These are phyloP conservation scores for Nibea coibor DNA, from an alignment of 2,113 vertebrate genomes.

Conservation along the genomic window DNA sequence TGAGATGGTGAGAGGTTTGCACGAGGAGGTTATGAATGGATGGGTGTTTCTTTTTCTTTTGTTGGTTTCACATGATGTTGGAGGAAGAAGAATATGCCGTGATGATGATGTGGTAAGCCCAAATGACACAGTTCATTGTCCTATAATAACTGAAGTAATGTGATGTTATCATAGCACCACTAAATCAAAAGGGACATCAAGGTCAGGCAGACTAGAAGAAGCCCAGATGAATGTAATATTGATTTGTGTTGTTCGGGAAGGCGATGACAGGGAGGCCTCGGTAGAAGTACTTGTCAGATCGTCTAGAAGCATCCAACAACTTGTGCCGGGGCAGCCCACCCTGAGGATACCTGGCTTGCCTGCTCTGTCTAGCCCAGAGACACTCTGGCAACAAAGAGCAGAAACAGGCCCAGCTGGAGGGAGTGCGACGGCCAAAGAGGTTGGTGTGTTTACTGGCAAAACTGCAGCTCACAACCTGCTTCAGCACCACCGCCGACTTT, in stretches of 20 bases:
- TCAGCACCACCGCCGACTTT: neutral
- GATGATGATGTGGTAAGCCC: too few relatives aligned
- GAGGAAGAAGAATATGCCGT: neutral
- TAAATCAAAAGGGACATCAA: neutral
- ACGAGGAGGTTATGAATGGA: neutral
- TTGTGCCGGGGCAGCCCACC: slow-evolving; percentile 43
- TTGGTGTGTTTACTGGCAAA: slow-evolving; percentile 50
- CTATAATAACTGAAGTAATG: neutral
- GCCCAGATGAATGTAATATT: neutral
- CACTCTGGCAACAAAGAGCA: slow-evolving; percentile 64
- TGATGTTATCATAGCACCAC: neutral
- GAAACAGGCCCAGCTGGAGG: slow-evolving; percentile 72
- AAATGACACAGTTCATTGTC: neutral
- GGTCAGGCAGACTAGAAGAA: neutral
- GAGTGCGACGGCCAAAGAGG: slow-evolving; percentile 71
- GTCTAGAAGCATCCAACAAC: too few relatives aligned
- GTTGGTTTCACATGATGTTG: neutral
- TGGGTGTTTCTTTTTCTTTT: neutral
- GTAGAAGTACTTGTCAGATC: too few relatives aligned
- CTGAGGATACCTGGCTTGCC: slow-evolving; percentile 71
- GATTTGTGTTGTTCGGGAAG: neutral
- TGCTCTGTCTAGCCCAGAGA: slow-evolving; percentile 80
- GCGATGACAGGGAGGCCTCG: too few relatives aligned
- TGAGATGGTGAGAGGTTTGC: slow-evolving; percentile 3
- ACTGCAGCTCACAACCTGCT: neutral